Percentiles rank a stretch among this genome's conserved stretches.
phyloP scores from a whole-genome alignment of 2,888 invertebrate species.

The Aspidiotus destructor region DNA sequence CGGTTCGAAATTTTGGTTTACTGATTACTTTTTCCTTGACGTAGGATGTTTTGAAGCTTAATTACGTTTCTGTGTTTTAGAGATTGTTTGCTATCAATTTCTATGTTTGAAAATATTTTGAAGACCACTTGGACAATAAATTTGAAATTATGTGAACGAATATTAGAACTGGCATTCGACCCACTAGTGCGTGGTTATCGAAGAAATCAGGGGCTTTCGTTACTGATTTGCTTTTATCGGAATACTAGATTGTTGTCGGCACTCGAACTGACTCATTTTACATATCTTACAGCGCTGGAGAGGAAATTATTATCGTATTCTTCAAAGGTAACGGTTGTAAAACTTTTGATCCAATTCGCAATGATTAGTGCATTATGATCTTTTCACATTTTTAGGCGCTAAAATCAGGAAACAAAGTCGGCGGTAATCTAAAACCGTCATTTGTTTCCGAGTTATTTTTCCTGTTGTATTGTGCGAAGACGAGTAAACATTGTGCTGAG shows the following conservation, averaged over 20 bases:
- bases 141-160: slow-evolving; percentile 23
- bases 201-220: slow-evolving; percentile 32
- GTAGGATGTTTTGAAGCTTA: not conserved
- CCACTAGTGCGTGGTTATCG: slow-evolving; percentile 33
- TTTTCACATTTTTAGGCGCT: slow-evolving; percentile 5
- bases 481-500: slow-evolving; percentile 11
- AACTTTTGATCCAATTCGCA: not conserved
- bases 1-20: slow-evolving; percentile 19
- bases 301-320: slow-evolving; percentile 8
- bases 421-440: slow-evolving; percentile 9
- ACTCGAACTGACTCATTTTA: slow-evolving; percentile 11
- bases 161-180: slow-evolving; percentile 31
- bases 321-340: not conserved
- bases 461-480: slow-evolving; percentile 8
- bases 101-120: slow-evolving; percentile 34
- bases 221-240: slow-evolving; percentile 33
- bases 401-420: not conserved
- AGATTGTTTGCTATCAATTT: slow-evolving; percentile 34
- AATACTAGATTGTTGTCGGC: slow-evolving; percentile 33
- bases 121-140: slow-evolving; percentile 33
- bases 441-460: slow-evolving; percentile 22
- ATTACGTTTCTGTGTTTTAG: slow-evolving; percentile 9
- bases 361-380: not conserved
- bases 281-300: slow-evolving; percentile 3
- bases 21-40: not conserved